Evolutionary conservation across 2,797 vertebrate genomes (phyloP).

Genomic region (Discoglossus pictus): DNA sequence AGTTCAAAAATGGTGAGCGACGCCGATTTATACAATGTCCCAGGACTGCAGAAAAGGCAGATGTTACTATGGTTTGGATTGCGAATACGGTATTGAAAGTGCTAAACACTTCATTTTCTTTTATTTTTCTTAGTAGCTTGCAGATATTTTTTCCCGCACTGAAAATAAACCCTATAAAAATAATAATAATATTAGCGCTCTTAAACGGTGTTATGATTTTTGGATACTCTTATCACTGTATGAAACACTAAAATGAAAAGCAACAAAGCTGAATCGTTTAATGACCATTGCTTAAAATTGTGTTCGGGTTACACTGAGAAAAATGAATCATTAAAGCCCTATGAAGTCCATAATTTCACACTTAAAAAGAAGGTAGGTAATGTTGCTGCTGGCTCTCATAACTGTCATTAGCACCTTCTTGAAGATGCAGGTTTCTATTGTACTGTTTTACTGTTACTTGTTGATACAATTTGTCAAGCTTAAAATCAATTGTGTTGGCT

Average conservation of each 20-base stretch:
- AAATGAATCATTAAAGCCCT: slow-evolving; percentile 19
- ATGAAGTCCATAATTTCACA: slow-evolving; percentile 16
- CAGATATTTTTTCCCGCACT: background rate
- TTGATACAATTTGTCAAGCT: slow-evolving; percentile 21
- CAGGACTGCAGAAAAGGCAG: too few relatives aligned
- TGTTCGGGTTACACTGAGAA: slow-evolving; percentile 14
- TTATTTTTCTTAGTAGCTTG: background rate
- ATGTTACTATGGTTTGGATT: too few relatives aligned
- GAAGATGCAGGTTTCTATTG: background rate
- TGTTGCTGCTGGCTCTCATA: background rate
- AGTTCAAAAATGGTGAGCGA: too few relatives aligned
- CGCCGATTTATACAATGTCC: too few relatives aligned
- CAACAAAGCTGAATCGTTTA: slow-evolving; percentile 15
- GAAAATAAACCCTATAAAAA: slow-evolving; percentile 4
- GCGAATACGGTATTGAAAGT: too few relatives aligned
- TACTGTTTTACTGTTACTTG: slow-evolving; percentile 11
- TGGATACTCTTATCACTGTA: slow-evolving; percentile 16
- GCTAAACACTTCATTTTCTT: background rate
- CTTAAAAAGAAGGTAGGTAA: slow-evolving; percentile 2
- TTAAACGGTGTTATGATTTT: slow-evolving; percentile 6
- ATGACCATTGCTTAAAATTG: background rate
- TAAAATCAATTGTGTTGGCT: slow-evolving; percentile 10
- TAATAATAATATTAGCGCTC: slow-evolving; percentile 13
- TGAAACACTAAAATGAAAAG: slow-evolving; percentile 17
- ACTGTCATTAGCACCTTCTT: background rate